Evolutionary conservation across 2,113 vertebrate genomes (phyloP).

Genomic region (Deroptyus accipitrinus): DNA sequence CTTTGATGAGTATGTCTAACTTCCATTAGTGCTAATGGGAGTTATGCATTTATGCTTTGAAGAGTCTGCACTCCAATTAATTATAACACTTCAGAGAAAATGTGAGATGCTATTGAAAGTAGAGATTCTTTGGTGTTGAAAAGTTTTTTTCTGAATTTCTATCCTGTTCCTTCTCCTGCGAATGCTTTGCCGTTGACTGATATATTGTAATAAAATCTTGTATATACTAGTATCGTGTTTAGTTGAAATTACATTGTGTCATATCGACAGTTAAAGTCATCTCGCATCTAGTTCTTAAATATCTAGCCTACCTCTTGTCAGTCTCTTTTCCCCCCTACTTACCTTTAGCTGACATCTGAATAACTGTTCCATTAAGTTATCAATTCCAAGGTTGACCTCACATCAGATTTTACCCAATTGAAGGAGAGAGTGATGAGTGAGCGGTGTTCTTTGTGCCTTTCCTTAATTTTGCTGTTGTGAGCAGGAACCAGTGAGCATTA

Average conservation of each 20-base stretch:
- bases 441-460: background rate
- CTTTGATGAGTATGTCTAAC: constrained; percentile 49
- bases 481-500: background rate
- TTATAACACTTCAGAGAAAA: constrained; percentile 51
- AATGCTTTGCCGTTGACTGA: constrained; percentile 15
- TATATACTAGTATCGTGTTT: background rate
- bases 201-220: background rate
- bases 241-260: background rate
- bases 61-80: constrained; percentile 46
- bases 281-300: background rate
- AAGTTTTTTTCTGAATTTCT: background rate
- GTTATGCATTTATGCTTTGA: constrained; percentile 19
- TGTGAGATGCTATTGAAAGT: constrained; percentile 16
- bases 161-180: background rate
- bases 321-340: background rate
- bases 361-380: constrained; percentile 46
- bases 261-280: background rate
- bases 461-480: constrained; percentile 11
- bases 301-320: background rate
- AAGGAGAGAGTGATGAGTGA: background rate
- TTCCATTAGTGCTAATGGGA: constrained; percentile 61
- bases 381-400: constrained; percentile 17
- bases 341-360: constrained; percentile 24
- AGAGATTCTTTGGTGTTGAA: background rate
- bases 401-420: background rate